phyloP scores from a whole-genome alignment of 1,140 invertebrate genomes.

The Brachionus koreanus region DNA sequence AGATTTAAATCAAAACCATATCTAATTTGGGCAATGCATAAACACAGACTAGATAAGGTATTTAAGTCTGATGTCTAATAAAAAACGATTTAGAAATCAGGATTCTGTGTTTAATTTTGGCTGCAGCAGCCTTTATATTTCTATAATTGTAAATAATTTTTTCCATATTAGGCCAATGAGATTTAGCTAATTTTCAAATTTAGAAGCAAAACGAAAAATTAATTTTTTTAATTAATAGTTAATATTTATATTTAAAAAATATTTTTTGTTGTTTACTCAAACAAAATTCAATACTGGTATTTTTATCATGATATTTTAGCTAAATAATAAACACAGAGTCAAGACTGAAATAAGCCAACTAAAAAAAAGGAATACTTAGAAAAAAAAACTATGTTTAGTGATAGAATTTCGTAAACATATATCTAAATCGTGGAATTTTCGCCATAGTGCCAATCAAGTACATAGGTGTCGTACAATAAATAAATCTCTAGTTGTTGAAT shows the following conservation, averaged over 20 bases:
- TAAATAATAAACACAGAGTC: neutral
- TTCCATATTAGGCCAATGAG: neutral
- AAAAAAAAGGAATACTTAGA: neutral
- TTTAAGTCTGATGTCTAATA: constrained; percentile 4
- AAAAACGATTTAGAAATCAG: neutral
- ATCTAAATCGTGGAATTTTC: neutral
- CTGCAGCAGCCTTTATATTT: neutral
- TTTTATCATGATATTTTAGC: constrained; percentile 27
- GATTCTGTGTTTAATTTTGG: neutral
- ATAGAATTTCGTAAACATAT: neutral
- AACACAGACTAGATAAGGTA: constrained; percentile 8
- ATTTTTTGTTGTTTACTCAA: constrained; percentile 10
- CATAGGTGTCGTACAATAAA: neutral
- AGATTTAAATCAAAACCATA: constrained; percentile 15
- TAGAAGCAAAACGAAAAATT: neutral
- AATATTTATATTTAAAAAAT: constrained; percentile 36
- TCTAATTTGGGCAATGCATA: neutral
- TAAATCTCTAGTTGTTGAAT: neutral
- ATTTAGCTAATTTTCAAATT: neutral
- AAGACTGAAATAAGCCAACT: neutral
- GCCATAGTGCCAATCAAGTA: neutral
- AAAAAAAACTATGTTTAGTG: neutral
- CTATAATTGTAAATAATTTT: neutral
- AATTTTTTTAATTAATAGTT: constrained; percentile 40
- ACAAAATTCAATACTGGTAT: constrained; percentile 16